Evolutionary conservation across 1,140 invertebrate genomes (phyloP).

Genomic region (Diachasmimorpha longicaudata): DNA sequence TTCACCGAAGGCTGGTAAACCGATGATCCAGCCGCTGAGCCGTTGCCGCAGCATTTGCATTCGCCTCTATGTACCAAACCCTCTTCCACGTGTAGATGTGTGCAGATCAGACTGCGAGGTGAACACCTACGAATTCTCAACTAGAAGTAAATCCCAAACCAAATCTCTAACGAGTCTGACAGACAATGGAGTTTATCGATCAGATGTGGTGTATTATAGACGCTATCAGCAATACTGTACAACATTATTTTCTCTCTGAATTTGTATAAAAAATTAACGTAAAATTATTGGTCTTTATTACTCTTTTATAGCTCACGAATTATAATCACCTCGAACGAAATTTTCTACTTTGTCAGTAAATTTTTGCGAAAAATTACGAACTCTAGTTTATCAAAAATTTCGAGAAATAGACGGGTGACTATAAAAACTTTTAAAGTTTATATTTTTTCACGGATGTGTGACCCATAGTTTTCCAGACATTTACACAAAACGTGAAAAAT

Average conservation of each 20-base stretch:
- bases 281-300: too few species aligned
- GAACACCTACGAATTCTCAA: background rate
- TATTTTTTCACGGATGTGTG: too few species aligned
- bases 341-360: too few species aligned
- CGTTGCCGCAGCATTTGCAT: background rate
- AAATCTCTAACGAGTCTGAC: slow-evolving; percentile 1
- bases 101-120: background rate
- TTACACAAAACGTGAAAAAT: too few species aligned
- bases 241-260: background rate
- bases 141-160: background rate
- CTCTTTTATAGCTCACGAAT: too few species aligned
- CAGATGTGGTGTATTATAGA: background rate
- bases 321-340: too few species aligned
- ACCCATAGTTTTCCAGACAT: too few species aligned
- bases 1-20: slow-evolving; percentile 3
- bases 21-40: slow-evolving; percentile 9
- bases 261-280: too few species aligned
- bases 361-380: too few species aligned
- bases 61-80: background rate
- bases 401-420: too few species aligned
- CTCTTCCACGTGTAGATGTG: background rate
- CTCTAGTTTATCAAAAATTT: too few species aligned
- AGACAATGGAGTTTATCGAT: slow-evolving; percentile 9
- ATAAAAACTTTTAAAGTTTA: too few species aligned
- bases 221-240: background rate